Evolutionary conservation across 2,888 invertebrate genomes (phyloP), one percentile per base, ranked within the genome.

Genomic region (Oscheius onirici): DNA sequence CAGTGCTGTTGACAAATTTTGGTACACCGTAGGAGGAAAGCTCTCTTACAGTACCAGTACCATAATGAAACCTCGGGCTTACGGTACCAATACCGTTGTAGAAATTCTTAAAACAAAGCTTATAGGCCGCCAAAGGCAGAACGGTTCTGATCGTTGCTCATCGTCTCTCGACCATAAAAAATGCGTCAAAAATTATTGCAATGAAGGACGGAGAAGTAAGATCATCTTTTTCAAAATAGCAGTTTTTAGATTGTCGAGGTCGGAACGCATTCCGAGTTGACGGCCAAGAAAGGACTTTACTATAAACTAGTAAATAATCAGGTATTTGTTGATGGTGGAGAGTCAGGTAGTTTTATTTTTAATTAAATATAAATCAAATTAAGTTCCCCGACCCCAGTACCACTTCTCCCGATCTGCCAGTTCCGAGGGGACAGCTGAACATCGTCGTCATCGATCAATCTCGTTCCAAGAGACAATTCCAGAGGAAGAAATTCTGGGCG

Each of bases 101-200:
- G 34, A 6, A 6, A 34, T n/a, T n/a, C 8, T 3, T 34, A 8
- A 34, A 8, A n/a, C n/a, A n/a, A 8, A 11, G 22, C 8, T 61
- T 63, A n/a, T 46, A 78, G 73, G 80, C 80, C 0, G 71, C 77
- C 5, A 69, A 80, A 44, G 84, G 89, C 5, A 80, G 89, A 58
- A 90, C 90, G 0, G 89, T 89, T 0, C 83, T 90, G 44, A 87
- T 89, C 0, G 87, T 90, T 34, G 90, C 90, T 15, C 89, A 89
- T 77, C 87, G 90, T 22, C 82, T 90, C 58, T 90, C 90, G 3
- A 90, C 90, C 1, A 88, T 90, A 54, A 85, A 88, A 75, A 90
- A 88, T 40, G 90, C 90, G 13, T 89, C 90, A 79, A 83, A 88
- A 61, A 90, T 90, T 63, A 87, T 88, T 70, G 89, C 88, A 6